Evolutionary conservation across 1,140 invertebrate species (phyloP).

Genomic region (Pachyrhynchus sulphureomaculatus): DNA sequence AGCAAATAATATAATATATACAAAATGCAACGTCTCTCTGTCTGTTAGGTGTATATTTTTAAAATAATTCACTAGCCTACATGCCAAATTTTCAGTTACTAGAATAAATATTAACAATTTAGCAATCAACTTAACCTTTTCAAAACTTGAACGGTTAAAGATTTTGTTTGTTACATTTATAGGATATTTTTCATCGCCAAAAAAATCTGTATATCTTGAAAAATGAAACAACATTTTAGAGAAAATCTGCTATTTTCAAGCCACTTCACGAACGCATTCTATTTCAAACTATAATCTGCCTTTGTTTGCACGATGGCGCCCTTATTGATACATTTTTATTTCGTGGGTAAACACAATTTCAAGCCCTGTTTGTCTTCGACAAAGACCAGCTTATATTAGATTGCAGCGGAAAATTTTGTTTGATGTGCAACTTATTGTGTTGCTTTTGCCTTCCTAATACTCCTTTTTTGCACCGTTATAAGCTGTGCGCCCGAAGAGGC

Average conservation of each 20-base stretch:
- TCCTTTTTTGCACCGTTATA: not conserved
- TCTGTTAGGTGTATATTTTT: too few relatives aligned
- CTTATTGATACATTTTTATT: slow-evolving; percentile 12
- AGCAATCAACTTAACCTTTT: too few relatives aligned
- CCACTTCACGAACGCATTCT: not conserved
- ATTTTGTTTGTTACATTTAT: too few relatives aligned
- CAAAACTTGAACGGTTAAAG: too few relatives aligned
- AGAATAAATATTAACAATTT: too few relatives aligned
- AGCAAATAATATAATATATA: too few relatives aligned
- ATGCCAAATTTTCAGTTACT: too few relatives aligned
- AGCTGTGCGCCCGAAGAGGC: not conserved
- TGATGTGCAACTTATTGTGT: slow-evolving; percentile 1
- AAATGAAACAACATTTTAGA: not conserved
- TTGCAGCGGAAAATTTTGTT: slow-evolving; percentile 12
- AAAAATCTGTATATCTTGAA: too few relatives aligned
- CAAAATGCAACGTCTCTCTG: too few relatives aligned
- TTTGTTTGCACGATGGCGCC: slow-evolving; percentile 9
- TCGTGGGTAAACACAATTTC: slow-evolving; percentile 12
- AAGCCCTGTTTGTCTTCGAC: slow-evolving; percentile 7
- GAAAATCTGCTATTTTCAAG: not conserved
- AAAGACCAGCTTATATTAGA: slow-evolving; percentile 12
- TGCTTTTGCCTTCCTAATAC: not conserved
- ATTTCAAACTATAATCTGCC: too few relatives aligned
- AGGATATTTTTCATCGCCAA: too few relatives aligned
- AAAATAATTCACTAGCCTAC: too few relatives aligned